Percentiles rank a stretch among this genome's conserved stretches.
Evolutionary conservation across 2,113 vertebrate genomes (phyloP).

Genomic region (Phasianus colchicus): DNA sequence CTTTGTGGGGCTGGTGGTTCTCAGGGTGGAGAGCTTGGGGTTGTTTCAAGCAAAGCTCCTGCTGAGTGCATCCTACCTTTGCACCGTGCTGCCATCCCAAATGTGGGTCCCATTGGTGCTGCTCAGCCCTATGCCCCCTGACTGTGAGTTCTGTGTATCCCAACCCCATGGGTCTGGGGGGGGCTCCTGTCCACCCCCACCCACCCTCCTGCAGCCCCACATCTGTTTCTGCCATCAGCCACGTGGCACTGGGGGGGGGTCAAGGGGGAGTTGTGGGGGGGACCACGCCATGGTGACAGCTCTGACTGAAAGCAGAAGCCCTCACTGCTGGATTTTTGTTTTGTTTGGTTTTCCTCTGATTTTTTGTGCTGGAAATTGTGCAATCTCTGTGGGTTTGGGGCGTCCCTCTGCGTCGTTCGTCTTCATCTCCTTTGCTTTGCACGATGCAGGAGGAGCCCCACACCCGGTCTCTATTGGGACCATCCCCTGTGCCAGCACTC

Average conservation of each 20-base stretch:
- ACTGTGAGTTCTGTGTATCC: not conserved
- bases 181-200: too few species aligned
- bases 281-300: not conserved
- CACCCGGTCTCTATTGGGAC: not conserved
- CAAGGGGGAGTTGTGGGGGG: not conserved
- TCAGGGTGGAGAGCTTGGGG: not conserved
- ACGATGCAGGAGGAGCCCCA: rapidly evolving
- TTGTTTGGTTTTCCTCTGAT: not conserved
- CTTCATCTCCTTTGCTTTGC: not conserved
- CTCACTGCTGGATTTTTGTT: not conserved
- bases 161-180: not conserved
- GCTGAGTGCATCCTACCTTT: not conserved
- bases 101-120: not conserved
- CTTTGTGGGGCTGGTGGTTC: not conserved
- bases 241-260: not conserved
- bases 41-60: not conserved
- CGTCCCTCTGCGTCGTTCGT: not conserved
- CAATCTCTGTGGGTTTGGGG: not conserved
- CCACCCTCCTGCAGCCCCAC: not conserved
- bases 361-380: not conserved
- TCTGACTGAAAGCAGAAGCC: slow-evolving; percentile 36
- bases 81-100: too few species aligned
- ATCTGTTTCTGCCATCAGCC: not conserved
- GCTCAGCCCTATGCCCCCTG: not conserved
- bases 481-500: too few species aligned